phyloP scores from a whole-genome alignment of 2,113 vertebrate species.

The Phasianus colchicus region DNA sequence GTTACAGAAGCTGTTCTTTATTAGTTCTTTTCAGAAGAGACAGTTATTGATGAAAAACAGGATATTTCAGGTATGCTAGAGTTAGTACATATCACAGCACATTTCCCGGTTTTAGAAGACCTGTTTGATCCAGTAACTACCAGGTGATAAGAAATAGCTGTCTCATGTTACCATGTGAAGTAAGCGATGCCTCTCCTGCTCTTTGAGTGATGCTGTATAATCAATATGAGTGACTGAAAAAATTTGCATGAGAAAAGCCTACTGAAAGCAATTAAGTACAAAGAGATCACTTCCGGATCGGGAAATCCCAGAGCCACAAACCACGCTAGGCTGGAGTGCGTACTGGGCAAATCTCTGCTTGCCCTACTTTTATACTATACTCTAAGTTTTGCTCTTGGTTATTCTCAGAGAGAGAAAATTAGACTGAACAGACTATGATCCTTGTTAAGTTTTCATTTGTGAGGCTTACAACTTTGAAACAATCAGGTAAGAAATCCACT shows the following conservation, averaged over 20 bases:
- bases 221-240: neutral
- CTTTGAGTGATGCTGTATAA: neutral
- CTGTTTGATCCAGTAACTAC: neutral
- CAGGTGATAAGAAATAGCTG: neutral
- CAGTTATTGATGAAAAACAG: neutral
- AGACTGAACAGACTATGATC: neutral
- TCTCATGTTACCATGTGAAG: neutral
- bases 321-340: neutral
- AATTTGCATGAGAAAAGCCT: neutral
- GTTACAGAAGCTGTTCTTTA: neutral
- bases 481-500: neutral
- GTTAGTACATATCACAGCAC: neutral
- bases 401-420: neutral
- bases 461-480: neutral
- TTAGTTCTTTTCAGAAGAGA: conserved; percentile 19
- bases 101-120: neutral
- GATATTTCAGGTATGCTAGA: neutral
- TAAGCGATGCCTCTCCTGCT: neutral
- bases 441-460: neutral
- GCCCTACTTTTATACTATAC: neutral
- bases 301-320: neutral
- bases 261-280: neutral
- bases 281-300: neutral
- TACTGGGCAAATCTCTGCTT: neutral
- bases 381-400: neutral